Evolutionary conservation across 2,113 vertebrate genomes (phyloP).

Genomic region (Hippolais icterina): DNA sequence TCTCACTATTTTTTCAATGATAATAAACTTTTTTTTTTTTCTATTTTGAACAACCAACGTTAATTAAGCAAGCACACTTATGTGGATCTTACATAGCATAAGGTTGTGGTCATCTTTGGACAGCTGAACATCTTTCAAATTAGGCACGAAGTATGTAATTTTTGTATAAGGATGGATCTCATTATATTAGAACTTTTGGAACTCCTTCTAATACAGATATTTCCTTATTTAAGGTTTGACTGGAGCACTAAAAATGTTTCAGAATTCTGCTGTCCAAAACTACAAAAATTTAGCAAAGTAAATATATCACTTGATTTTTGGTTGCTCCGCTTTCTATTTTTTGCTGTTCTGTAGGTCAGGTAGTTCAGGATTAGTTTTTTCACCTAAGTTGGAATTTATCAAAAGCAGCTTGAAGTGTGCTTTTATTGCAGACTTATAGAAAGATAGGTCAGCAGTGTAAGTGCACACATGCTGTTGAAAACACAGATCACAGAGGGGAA

Average conservation of each 20-base stretch:
- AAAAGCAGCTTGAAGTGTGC: background rate
- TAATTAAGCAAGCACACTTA: background rate
- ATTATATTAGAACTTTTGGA: background rate
- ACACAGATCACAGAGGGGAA: background rate
- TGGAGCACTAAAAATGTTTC: background rate
- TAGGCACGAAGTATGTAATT: background rate
- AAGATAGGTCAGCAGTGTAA: background rate
- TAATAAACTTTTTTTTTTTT: background rate
- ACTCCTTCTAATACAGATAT: background rate
- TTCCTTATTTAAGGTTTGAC: background rate
- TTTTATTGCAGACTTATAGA: background rate
- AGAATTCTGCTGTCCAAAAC: background rate
- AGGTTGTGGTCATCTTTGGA: background rate
- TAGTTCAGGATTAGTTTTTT: background rate
- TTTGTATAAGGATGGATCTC: background rate
- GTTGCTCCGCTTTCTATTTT: background rate
- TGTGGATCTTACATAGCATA: background rate
- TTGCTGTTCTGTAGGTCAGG: background rate
- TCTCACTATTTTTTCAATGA: background rate
- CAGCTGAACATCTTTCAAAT: background rate
- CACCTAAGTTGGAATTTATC: background rate
- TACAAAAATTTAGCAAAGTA: background rate
- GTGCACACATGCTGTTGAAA: background rate
- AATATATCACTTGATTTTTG: background rate
- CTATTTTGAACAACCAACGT: background rate